Conservation (phyloP, 2,888 invertebrate genomes). For the Ceramica pisi region DNA sequence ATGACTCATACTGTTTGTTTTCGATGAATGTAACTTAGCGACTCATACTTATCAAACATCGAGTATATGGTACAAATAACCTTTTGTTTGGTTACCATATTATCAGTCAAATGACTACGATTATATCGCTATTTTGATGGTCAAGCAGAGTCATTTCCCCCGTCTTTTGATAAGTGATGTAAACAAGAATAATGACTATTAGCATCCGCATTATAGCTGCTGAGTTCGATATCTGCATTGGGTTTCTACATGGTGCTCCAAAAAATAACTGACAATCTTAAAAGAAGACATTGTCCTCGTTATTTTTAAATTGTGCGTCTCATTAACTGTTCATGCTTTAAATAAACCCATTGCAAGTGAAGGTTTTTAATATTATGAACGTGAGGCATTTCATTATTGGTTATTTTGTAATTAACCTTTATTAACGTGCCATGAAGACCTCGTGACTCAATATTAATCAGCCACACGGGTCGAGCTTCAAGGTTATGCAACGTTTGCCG, state of each 20-base stretch:
- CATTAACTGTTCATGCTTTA: background rate
- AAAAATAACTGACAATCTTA: too few species aligned
- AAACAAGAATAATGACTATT: background rate
- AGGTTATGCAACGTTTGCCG: background rate
- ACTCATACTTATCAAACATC: constrained; percentile 18
- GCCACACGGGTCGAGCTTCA: background rate
- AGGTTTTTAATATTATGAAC: background rate
- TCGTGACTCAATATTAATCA: background rate
- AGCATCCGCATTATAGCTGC: background rate
- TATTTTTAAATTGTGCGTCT: too few species aligned
- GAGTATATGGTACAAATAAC: background rate
- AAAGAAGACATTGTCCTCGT: too few species aligned
- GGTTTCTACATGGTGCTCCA: too few species aligned
- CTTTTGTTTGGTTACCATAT: background rate
- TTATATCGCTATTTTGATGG: background rate
- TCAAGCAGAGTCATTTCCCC: background rate
- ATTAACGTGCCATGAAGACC: background rate
- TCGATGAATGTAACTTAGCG: constrained; percentile 21
- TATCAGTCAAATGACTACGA: constrained; percentile 6
- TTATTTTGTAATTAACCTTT: too few species aligned
- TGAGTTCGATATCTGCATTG: too few species aligned
- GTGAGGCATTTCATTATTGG: background rate
- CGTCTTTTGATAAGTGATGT: background rate
- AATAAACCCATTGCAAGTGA: background rate
- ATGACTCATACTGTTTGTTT: constrained; percentile 21